These are phyloP conservation scores for Hemiprocne comata DNA, from an alignment of 2,113 vertebrate species.

Conservation along the genomic window DNA sequence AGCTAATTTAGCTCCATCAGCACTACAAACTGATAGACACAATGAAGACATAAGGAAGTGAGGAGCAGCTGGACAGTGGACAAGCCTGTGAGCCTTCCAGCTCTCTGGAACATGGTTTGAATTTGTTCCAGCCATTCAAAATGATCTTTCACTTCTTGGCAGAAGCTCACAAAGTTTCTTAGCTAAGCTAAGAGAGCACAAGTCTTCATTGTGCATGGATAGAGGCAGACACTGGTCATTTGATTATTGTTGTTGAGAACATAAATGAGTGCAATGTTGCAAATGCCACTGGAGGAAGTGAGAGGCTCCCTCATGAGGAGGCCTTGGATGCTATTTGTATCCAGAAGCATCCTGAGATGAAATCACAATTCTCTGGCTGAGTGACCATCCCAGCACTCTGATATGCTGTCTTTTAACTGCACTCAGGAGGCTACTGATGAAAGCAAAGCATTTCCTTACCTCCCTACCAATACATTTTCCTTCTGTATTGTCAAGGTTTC, in stretches of 20 bases:
- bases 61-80: slow-evolving; percentile 58
- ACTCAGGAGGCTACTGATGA: slow-evolving; percentile 12
- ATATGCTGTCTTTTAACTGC: neutral
- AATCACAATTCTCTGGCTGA: slow-evolving; percentile 42
- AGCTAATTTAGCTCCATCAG: slow-evolving; percentile 30
- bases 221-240: slow-evolving; percentile 45
- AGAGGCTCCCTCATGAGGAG: slow-evolving; percentile 41
- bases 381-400: neutral
- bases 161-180: slow-evolving; percentile 45
- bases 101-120: slow-evolving; percentile 56
- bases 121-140: slow-evolving; percentile 66
- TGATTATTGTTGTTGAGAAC: slow-evolving; percentile 52
- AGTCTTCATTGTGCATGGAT: slow-evolving; percentile 40
- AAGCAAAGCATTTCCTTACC: slow-evolving; percentile 32
- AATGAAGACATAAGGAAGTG: slow-evolving; percentile 40
- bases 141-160: slow-evolving; percentile 62
- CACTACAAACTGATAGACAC: neutral
- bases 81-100: slow-evolving; percentile 41
- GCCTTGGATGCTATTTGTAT: slow-evolving; percentile 36
- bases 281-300: slow-evolving; percentile 58
- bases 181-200: slow-evolving; percentile 52
- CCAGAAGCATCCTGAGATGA: slow-evolving; percentile 54
- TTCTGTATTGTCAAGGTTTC: neutral
- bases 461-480: neutral
- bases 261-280: slow-evolving; percentile 55